phyloP scores from a whole-genome alignment of 1,140 invertebrate species.

The Odontomachus brunneus region DNA sequence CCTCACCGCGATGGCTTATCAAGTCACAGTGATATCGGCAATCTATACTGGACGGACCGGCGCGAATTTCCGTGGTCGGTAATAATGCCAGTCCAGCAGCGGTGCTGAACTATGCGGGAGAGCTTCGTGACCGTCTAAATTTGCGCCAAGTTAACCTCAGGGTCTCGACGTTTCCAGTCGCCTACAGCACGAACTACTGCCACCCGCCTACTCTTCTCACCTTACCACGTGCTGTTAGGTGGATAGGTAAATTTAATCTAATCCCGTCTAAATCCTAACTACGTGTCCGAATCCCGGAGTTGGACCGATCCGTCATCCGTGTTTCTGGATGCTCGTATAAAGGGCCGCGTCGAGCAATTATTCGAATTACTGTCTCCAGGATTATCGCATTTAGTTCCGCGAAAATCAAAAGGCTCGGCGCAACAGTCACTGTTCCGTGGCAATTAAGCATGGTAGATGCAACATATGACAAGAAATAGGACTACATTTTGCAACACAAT shows the following conservation, averaged over 20 bases:
- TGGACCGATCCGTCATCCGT: slow-evolving; percentile 43
- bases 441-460: not conserved
- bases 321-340: slow-evolving; percentile 22
- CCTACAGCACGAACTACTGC: slow-evolving; percentile 38
- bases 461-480: not conserved
- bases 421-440: not conserved
- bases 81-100: slow-evolving; percentile 59
- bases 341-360: slow-evolving; percentile 62
- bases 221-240: slow-evolving; percentile 45
- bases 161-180: slow-evolving; percentile 48
- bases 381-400: not conserved
- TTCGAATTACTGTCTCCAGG: slow-evolving; percentile 63
- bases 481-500: not conserved
- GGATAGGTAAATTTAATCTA: slow-evolving; percentile 78
- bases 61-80: slow-evolving; percentile 63
- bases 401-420: slow-evolving; percentile 47
- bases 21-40: slow-evolving; percentile 60
- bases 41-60: slow-evolving; percentile 65
- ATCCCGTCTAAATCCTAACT: slow-evolving; percentile 75
- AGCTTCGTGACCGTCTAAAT: slow-evolving; percentile 73
- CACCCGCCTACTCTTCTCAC: slow-evolving; percentile 34
- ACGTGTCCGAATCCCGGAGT: slow-evolving; percentile 71
- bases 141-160: slow-evolving; percentile 73
- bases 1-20: slow-evolving; percentile 14
- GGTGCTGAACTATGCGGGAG: slow-evolving; percentile 66